Evolutionary conservation across 1,140 invertebrate genomes (phyloP).

Genomic region (Drusus annulatus): DNA sequence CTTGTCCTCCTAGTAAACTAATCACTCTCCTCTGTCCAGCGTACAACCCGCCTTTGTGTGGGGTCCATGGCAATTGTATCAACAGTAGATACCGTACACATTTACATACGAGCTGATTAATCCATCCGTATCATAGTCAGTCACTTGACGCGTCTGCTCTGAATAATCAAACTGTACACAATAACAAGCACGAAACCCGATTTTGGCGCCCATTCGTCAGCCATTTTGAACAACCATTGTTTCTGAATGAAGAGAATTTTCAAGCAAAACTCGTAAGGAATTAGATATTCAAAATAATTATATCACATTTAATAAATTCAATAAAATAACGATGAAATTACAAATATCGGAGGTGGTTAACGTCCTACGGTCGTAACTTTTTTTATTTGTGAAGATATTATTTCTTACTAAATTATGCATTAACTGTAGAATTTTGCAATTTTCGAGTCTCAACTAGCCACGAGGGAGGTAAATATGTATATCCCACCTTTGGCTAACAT

Average conservation of each 20-base stretch:
- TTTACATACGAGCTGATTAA: slow-evolving; percentile 43
- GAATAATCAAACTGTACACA: slow-evolving; percentile 39
- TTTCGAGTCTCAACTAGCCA: too few relatives aligned
- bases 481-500: too few relatives aligned
- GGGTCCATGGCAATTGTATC: slow-evolving; percentile 26
- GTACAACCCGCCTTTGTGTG: slow-evolving; percentile 1
- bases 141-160: slow-evolving; percentile 30
- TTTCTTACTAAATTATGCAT: too few relatives aligned
- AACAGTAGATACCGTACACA: slow-evolving; percentile 18
- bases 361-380: too few relatives aligned
- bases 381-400: too few relatives aligned
- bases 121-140: slow-evolving; percentile 38
- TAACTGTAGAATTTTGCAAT: too few relatives aligned
- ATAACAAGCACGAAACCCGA: neutral
- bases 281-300: too few relatives aligned
- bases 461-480: too few relatives aligned
- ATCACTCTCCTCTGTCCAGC: neutral
- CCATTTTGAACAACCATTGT: slow-evolving; percentile 2
- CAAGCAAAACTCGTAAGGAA: neutral
- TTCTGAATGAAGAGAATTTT: neutral
- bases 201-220: neutral
- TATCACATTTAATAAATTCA: too few relatives aligned
- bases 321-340: too few relatives aligned
- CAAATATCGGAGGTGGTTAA: too few relatives aligned
- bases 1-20: neutral